These are phyloP conservation scores for Dexiosoma caninum DNA, from an alignment of 2,888 invertebrate genomes.

Conservation along the genomic window DNA sequence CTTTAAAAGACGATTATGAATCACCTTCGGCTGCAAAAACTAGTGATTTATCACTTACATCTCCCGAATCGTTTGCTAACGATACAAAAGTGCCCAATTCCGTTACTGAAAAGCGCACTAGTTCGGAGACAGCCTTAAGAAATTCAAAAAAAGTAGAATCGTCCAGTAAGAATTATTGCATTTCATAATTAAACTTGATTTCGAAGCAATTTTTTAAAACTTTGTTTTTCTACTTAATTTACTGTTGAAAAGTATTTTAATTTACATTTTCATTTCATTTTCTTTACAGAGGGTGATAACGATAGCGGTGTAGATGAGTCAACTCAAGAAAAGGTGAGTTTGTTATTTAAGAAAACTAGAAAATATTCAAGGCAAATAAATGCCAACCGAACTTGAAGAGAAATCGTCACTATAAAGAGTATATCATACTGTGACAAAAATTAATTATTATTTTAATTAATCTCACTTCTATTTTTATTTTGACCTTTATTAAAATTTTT, in stretches of 20 bases:
- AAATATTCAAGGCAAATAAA: too few relatives aligned
- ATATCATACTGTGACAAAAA: too few relatives aligned
- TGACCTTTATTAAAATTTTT: too few relatives aligned
- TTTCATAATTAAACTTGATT: background rate
- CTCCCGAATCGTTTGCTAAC: slow-evolving; percentile 46
- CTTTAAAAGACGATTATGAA: slow-evolving; percentile 53
- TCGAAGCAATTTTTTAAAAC: slow-evolving; percentile 49
- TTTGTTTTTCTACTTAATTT: background rate
- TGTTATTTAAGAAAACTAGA: background rate
- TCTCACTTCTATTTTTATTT: too few relatives aligned
- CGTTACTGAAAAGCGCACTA: background rate
- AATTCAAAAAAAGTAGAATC: slow-evolving; percentile 55
- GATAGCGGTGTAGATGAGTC: slow-evolving; percentile 90
- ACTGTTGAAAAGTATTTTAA: slow-evolving; percentile 33
- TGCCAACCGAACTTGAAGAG: too few relatives aligned
- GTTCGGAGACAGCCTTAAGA: background rate
- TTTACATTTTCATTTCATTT: slow-evolving; percentile 65
- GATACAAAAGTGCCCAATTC: slow-evolving; percentile 46
- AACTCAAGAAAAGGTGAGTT: slow-evolving; percentile 87
- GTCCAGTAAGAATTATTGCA: slow-evolving; percentile 64
- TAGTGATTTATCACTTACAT: slow-evolving; percentile 49
- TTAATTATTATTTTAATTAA: too few relatives aligned
- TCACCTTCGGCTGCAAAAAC: slow-evolving; percentile 49
- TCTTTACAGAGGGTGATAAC: slow-evolving; percentile 86
- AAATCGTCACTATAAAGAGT: too few relatives aligned